Base-by-base conservation (phyloP, 2,888 invertebrate genomes). In the Ectemnius continuus region DNA sequence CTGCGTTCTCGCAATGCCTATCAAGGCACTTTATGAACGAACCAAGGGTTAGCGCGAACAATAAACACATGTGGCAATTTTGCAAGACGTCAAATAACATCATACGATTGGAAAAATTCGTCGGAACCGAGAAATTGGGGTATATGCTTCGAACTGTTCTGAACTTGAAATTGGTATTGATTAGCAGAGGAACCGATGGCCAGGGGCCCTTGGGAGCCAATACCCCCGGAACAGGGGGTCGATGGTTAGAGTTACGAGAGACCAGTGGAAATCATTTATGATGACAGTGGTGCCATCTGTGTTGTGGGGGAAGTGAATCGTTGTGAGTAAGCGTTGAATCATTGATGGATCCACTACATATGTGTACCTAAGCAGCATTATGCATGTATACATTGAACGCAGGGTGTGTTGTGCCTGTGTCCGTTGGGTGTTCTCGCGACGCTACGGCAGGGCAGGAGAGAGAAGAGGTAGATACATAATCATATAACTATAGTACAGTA, bases 291-390 rank as follows among this genome's bases (percentile, higher is more conserved):
- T 52, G 52, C 52, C 52, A 52, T 52, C 52, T 52, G 16, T 52
- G 52, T n/a, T n/a, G n/a, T 5, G 52, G 16, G 16, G 52, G n/a
- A 52, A 52, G 52, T 52, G 16, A 52, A 52, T 14, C 52, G 14
- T n/a, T 20, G 26, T 58, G 58, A 58, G 20, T 58, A n/a, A 18
- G 58, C 20, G 58, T 23, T 23, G 58, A 58, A 26, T 58, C 20
- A 58, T 58, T 58, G 26, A 58, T 58, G 58, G 58, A 58, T 58
- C 58, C 23, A 58, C 58, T 18, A 58, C 16, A 58, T 23, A 23
- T 23, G 23, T 23, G 23, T 23, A 23, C 23, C 23, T 23, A 23
- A 23, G 23, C 3, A 23, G 23, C 2, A 23, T 23, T 23, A 23
- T 23, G 23, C 23, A 23, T 23, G 23, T 20, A 2, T 23, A 14